Conservation (phyloP, 2,797 vertebrate genomes). For the Epinephelus awoara region DNA sequence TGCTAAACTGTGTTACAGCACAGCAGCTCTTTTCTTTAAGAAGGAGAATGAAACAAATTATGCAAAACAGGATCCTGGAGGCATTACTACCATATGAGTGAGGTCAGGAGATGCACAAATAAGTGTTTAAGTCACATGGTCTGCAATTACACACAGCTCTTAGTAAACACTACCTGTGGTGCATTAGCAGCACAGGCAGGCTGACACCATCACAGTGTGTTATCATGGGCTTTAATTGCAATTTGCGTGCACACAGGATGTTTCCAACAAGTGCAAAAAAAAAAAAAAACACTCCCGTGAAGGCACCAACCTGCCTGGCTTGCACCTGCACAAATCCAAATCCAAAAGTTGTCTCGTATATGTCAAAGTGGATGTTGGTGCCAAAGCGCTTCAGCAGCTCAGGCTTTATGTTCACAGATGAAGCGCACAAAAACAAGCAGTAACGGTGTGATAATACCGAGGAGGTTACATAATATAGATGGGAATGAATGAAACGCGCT, state of each 20-base stretch:
- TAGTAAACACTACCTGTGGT: constrained; percentile 42
- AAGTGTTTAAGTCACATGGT: constrained; percentile 41
- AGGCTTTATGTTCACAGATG: neutral
- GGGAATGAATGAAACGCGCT: constrained; percentile 13
- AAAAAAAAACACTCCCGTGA: neutral
- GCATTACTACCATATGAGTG: constrained; percentile 12
- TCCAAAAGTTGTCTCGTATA: constrained; percentile 58
- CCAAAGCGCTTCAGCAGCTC: neutral
- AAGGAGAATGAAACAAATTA: neutral
- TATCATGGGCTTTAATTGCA: constrained; percentile 16
- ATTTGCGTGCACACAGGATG: constrained; percentile 3
- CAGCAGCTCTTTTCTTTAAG: neutral
- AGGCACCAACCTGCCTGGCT: neutral
- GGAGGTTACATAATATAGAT: constrained; percentile 70
- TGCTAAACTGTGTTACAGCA: neutral
- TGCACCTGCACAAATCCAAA: constrained; percentile 41
- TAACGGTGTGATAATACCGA: constrained; percentile 19
- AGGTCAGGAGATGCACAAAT: constrained; percentile 30
- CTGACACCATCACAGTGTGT: neutral
- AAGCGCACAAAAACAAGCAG: constrained; percentile 8
- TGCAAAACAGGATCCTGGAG: neutral
- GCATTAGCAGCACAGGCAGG: neutral
- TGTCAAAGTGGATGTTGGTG: constrained; percentile 30
- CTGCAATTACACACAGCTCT: constrained; percentile 20
- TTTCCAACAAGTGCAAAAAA: constrained; percentile 24